These are phyloP conservation scores for Callyntrura sp. DNA, from an alignment of 2,888 invertebrate species.

Conservation along the genomic window DNA sequence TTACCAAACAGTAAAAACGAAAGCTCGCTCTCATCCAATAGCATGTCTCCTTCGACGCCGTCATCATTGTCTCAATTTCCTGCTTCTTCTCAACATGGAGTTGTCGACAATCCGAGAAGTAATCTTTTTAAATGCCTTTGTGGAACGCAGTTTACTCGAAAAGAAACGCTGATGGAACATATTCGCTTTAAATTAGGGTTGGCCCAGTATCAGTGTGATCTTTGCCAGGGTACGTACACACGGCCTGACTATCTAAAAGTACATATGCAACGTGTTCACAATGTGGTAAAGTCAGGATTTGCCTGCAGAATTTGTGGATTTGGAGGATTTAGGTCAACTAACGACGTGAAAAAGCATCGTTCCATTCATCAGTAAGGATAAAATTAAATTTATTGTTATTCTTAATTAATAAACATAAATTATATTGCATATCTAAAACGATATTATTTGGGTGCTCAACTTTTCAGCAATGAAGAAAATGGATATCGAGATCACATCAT, in stretches of 20 bases:
- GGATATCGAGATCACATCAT: too few species aligned
- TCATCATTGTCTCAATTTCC: too few species aligned
- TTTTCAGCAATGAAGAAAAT: too few species aligned
- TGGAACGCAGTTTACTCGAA: not conserved
- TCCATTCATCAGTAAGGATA: too few species aligned
- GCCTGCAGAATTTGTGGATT: conserved; percentile 19
- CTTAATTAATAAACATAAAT: too few species aligned
- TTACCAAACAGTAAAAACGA: not conserved
- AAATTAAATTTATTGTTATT: too few species aligned
- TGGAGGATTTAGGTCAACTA: too few species aligned
- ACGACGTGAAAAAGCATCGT: too few species aligned
- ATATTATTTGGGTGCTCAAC: too few species aligned
- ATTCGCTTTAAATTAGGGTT: not conserved
- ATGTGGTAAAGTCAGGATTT: not conserved
- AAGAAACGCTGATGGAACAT: not conserved
- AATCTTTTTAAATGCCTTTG: not conserved
- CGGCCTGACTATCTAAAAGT: not conserved
- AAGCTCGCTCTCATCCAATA: not conserved
- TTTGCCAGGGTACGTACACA: not conserved
- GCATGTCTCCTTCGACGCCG: too few species aligned
- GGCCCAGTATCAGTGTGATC: not conserved
- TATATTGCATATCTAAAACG: too few species aligned
- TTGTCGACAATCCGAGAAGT: not conserved
- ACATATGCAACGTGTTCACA: not conserved
- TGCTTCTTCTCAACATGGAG: not conserved